These are phyloP conservation scores for Agrochola macilenta DNA, from an alignment of 2,888 invertebrate genomes.

Conservation along the genomic window DNA sequence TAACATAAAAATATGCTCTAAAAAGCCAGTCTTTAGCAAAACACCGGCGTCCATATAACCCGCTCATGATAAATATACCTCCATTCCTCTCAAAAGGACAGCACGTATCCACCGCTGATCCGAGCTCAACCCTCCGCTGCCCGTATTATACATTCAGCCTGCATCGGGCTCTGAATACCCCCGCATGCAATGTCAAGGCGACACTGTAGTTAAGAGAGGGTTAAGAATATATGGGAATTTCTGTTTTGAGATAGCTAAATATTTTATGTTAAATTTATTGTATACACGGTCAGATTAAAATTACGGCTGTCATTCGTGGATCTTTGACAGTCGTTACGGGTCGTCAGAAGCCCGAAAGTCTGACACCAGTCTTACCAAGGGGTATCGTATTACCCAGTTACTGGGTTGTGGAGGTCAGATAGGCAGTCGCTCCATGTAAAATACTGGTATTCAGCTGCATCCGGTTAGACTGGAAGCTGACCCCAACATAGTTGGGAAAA, in stretches of 20 bases:
- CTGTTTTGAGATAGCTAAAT: constrained; percentile 13
- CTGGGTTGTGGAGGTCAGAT: too few species aligned
- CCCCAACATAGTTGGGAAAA: too few species aligned
- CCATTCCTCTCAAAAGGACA: constrained; percentile 7
- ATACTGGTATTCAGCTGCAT: too few species aligned
- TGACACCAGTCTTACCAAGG: too few species aligned
- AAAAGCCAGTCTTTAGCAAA: background rate
- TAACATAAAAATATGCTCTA: background rate
- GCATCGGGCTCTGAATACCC: constrained; percentile 50
- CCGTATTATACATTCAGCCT: constrained; percentile 54
- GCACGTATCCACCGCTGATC: constrained; percentile 44
- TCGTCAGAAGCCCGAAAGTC: too few species aligned
- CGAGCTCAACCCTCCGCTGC: constrained; percentile 34
- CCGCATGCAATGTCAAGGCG: constrained; percentile 62
- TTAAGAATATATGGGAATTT: constrained; percentile 15
- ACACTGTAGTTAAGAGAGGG: constrained; percentile 20
- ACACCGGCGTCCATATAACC: background rate
- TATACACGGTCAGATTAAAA: background rate
- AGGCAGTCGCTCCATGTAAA: too few species aligned
- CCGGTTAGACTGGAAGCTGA: too few species aligned
- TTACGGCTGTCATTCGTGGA: too few species aligned
- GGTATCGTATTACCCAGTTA: too few species aligned
- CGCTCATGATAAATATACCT: constrained; percentile 38
- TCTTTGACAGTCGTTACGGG: too few species aligned
- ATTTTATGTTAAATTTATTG: background rate